Base-by-base conservation (phyloP, 2,888 invertebrate species). In the Calameuta pallipes region DNA sequence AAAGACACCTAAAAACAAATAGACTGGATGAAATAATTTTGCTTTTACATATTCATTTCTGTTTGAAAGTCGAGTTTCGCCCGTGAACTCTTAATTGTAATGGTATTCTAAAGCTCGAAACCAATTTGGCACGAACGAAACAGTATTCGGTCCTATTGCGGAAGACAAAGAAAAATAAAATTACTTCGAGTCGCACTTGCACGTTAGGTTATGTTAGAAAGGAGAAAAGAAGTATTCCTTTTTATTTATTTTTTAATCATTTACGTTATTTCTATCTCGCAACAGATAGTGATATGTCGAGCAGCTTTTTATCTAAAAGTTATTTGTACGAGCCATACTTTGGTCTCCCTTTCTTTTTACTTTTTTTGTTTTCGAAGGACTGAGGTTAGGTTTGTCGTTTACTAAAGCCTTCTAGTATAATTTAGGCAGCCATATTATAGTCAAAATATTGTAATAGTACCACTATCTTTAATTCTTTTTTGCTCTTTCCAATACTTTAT, bases 251-350 rank as follows among this genome's bases (percentile, higher is more conserved):
- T 78, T 69, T 31, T 35, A n/a, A 70, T 81, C 80, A 74, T 78
- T 75, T 80, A 78, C 74, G 75, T 78, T 73, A 80, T 76, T 77
- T 80, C 69, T 81, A 82, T 80, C 76, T 75, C 79, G 78, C 80
- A 80, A 74, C 79, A 69, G 81, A 84, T 83, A 83, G 82, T 83
- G 84, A 83, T 85, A 83, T 81, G 78, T 79, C 79, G 82, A 84
- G 84, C 86, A 85, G 85, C 85, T 85, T 83, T 84, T 85, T 83
- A 83, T 81, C 82, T 75, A 80, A 82, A 79, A 80, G 80, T 79
- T 80, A 11, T 79, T 56, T 56, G 23, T 23, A 56, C 23, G 56
- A 56, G 56, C 56, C 56, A 56, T 23, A 56, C 56, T 23, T 56
- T 56, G 56, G 56, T 56, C 6, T 56, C 56, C 9, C 15, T 56